Evolutionary conservation across 2,113 vertebrate genomes (phyloP).

Genomic region (Hystrix brachyura): DNA sequence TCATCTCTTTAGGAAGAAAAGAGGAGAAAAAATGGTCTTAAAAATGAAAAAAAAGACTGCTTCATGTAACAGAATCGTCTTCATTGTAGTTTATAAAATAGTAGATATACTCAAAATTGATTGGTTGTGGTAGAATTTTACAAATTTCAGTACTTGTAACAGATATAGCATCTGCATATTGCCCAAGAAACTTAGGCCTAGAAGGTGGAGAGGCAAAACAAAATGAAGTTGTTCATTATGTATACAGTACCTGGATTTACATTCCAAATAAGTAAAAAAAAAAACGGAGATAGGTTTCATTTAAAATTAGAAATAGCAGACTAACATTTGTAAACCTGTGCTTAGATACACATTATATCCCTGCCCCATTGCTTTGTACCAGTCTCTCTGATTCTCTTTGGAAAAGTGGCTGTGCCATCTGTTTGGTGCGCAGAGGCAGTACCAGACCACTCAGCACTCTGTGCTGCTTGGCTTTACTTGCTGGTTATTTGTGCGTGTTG

Average conservation of each 20-base stretch:
- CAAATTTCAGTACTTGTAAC: conserved; percentile 52
- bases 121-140: conserved; percentile 37
- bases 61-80: neutral
- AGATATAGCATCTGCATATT: conserved; percentile 31
- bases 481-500: neutral
- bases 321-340: neutral
- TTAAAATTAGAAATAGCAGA: conserved; percentile 37
- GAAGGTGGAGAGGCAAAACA: conserved; percentile 19
- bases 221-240: conserved; percentile 19
- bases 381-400: neutral
- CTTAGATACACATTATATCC: neutral
- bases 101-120: conserved; percentile 8
- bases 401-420: neutral
- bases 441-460: neutral
- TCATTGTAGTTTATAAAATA: conserved; percentile 51
- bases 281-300: neutral
- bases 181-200: conserved; percentile 8
- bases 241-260: neutral
- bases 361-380: neutral
- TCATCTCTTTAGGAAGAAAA: conserved; percentile 44
- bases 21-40: neutral
- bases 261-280: conserved; percentile 31
- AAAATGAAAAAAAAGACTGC: conserved; percentile 41
- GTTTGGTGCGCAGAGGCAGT: neutral
- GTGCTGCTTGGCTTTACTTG: neutral